Conservation (phyloP, 2,888 invertebrate species). For the Acanthosepion esculentum region DNA sequence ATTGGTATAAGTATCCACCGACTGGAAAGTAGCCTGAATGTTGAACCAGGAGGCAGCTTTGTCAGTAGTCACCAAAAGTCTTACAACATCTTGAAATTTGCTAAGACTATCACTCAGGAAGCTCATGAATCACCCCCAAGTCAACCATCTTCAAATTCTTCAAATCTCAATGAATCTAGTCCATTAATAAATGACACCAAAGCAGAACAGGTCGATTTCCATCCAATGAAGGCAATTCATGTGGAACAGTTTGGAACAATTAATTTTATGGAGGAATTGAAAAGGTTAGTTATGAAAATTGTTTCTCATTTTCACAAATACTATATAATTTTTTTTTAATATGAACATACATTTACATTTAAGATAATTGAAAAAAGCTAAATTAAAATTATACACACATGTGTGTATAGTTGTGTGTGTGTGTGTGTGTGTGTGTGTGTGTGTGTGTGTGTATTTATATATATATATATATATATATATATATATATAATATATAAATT, state of each 20-base stretch:
- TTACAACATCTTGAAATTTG: not conserved
- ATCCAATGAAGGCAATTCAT: not conserved
- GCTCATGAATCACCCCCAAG: not conserved
- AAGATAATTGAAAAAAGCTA: no score
- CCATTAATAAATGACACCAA: not conserved
- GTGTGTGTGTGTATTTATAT: no score
- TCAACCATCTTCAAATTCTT: not conserved
- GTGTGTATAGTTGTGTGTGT: no score
- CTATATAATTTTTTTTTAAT: no score
- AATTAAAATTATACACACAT: no score
- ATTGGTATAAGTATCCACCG: conserved; percentile 17
- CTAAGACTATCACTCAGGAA: not conserved
- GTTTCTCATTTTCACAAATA: conserved; percentile 55
- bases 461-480: no score
- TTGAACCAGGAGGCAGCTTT: not conserved
- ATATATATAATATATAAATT: no score
- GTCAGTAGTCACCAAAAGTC: not conserved
- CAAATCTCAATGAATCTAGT: not conserved
- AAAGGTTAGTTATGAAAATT: conserved; percentile 35
- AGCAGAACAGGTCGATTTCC: not conserved
- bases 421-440: no score
- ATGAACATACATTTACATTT: no score
- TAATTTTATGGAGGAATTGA: not conserved
- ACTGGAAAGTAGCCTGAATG: not conserved
- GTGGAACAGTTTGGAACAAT: conserved; percentile 24